Conservation (phyloP, 2,797 vertebrate genomes). For the Leptodactylus fallax region DNA sequence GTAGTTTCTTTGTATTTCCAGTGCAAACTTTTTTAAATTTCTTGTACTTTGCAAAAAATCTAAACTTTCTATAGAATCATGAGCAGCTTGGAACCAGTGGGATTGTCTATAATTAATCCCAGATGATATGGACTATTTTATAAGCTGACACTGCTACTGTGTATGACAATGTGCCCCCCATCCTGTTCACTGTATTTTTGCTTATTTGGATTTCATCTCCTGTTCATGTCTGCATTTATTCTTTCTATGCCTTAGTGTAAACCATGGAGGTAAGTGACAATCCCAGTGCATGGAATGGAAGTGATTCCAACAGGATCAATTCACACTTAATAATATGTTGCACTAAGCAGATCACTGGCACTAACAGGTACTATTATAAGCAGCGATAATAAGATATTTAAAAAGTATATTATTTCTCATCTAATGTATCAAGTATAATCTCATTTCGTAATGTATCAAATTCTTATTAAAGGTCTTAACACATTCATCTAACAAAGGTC, state of each 20-base stretch:
- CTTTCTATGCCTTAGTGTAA: neutral
- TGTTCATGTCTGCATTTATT: neutral
- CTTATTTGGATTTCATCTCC: neutral
- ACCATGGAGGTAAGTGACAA: neutral
- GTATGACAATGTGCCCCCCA: too few relatives aligned
- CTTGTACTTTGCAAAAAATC: neutral
- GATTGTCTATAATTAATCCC: neutral
- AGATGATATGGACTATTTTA: neutral
- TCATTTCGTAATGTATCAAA: too few relatives aligned
- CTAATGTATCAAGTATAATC: too few relatives aligned
- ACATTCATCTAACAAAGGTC: too few relatives aligned
- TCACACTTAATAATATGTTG: too few relatives aligned
- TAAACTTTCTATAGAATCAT: neutral
- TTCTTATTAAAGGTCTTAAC: too few relatives aligned
- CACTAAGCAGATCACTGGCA: too few relatives aligned
- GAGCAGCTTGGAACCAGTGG: neutral
- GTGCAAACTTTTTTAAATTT: neutral
- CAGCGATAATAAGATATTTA: too few relatives aligned
- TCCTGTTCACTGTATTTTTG: neutral
- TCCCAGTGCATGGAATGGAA: neutral
- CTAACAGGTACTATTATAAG: too few relatives aligned
- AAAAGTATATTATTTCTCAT: too few relatives aligned
- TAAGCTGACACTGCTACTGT: neutral
- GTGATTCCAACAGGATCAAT: too few relatives aligned
- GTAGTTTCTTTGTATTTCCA: neutral